These are phyloP conservation scores for Paramuricea clavata DNA, from an alignment of 92 coral and sea anemone genomes.

Conservation along the genomic window DNA sequence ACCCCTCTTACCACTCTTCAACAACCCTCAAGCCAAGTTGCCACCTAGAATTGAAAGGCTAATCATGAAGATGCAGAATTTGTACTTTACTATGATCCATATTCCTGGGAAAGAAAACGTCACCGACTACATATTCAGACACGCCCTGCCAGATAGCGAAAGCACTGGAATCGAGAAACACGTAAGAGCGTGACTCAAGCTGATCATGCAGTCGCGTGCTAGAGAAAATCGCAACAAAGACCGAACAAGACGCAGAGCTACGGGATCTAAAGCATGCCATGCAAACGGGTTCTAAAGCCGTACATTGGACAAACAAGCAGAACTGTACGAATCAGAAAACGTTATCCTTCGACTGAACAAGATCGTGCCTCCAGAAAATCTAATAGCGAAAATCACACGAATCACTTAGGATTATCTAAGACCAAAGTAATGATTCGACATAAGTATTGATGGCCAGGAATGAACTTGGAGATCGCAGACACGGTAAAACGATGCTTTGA, in stretches of 20 bases:
- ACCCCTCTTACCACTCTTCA: slow-evolving; percentile 56
- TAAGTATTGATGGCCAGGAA: slow-evolving; percentile 58
- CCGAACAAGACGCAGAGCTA: slow-evolving; percentile 32
- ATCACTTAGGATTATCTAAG: slow-evolving; percentile 58
- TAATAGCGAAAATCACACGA: slow-evolving; percentile 36
- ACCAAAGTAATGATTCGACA: slow-evolving; percentile 61
- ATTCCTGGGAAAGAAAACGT: slow-evolving; percentile 35
- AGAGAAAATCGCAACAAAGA: slow-evolving; percentile 52
- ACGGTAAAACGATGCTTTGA: too few species aligned
- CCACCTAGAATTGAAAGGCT: slow-evolving; percentile 47
- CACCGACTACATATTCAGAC: slow-evolving; percentile 58
- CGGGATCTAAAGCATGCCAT: slow-evolving; percentile 50
- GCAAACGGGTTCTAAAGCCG: slow-evolving; percentile 50
- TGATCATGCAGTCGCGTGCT: too few species aligned
- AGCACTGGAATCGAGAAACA: slow-evolving; percentile 33
- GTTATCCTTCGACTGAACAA: slow-evolving; percentile 53
- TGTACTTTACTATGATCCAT: slow-evolving; percentile 46
- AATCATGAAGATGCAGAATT: slow-evolving; percentile 38
- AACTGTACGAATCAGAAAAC: slow-evolving; percentile 54
- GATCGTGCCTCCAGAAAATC: slow-evolving; percentile 58
- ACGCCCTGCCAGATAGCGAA: slow-evolving; percentile 37
- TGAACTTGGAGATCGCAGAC: slow-evolving; percentile 54
- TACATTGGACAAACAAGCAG: slow-evolving; percentile 43
- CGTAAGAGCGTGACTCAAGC: slow-evolving; percentile 50
- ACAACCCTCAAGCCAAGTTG: slow-evolving; percentile 56